Evolutionary conservation across 1,140 invertebrate species (phyloP).

Genomic region (Drosophila mojavensis): DNA sequence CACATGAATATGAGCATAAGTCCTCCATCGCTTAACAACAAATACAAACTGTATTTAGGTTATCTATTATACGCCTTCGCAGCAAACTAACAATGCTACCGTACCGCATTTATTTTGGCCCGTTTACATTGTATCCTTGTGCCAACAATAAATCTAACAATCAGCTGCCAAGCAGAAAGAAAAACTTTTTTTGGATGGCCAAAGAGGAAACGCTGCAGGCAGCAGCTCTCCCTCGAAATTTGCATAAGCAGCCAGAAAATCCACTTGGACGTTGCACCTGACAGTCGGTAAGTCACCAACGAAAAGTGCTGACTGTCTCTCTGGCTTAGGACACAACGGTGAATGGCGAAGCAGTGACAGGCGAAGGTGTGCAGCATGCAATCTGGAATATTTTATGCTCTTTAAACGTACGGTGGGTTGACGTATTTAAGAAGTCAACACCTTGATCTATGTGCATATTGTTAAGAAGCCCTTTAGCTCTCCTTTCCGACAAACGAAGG

Average conservation of each 20-base stretch:
- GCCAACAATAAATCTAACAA: constrained; percentile 54
- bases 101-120: constrained; percentile 23
- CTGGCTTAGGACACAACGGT: constrained; percentile 1
- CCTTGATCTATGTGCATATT: constrained; percentile 19
- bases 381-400: constrained; percentile 41
- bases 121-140: constrained; percentile 23
- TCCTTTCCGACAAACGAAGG: constrained; percentile 6
- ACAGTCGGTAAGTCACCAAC: constrained; percentile 21
- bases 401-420: constrained; percentile 12
- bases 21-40: constrained; percentile 19
- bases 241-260: constrained; percentile 58
- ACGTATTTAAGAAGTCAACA: constrained; percentile 19
- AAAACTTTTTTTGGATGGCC: constrained; percentile 30
- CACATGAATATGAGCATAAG: constrained; percentile 52
- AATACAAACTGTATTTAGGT: constrained; percentile 24
- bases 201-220: constrained; percentile 17
- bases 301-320: constrained; percentile 35
- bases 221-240: constrained; percentile 41
- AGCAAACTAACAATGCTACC: constrained; percentile 24
- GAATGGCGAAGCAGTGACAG: neutral
- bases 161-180: constrained; percentile 22
- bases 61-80: neutral
- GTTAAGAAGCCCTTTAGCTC: constrained; percentile 7
- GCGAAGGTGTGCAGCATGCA: constrained; percentile 24
- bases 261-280: constrained; percentile 37